phyloP scores from a whole-genome alignment of 2,797 vertebrate genomes.

The Notolepis coatsorum region DNA sequence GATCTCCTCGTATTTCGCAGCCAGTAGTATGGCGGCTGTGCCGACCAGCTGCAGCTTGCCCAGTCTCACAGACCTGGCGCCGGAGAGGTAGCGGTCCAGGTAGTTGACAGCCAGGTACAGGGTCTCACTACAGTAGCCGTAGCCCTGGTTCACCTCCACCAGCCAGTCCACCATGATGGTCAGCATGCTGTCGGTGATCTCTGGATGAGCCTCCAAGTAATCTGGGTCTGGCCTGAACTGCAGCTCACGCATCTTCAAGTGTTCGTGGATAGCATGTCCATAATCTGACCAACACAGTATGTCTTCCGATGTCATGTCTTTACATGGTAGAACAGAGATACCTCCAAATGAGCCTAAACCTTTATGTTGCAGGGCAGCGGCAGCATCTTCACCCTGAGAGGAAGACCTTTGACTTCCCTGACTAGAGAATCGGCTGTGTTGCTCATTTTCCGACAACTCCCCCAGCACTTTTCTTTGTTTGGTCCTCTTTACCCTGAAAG shows the following conservation, averaged over 20 bases:
- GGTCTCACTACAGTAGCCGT: constrained; percentile 87
- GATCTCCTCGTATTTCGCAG: constrained; percentile 96
- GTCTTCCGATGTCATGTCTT: constrained; percentile 61
- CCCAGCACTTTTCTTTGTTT: constrained; percentile 73
- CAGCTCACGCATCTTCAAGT: constrained; percentile 88
- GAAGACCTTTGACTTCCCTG: constrained; percentile 62
- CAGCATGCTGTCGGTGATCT: constrained; percentile 89
- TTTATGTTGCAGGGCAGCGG: constrained; percentile 72
- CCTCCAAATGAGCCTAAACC: constrained; percentile 87
- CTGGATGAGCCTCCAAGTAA: constrained; percentile 91
- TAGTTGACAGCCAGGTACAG: constrained; percentile 92
- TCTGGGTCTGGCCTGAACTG: constrained; percentile 79
- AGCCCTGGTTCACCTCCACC: constrained; percentile 90
- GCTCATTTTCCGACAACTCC: constrained; percentile 75
- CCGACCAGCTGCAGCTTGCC: constrained; percentile 92
- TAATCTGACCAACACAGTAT: constrained; percentile 82
- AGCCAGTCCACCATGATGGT: constrained; percentile 93
- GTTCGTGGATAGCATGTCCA: constrained; percentile 85
- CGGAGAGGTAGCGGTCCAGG: constrained; percentile 93
- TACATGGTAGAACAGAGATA: constrained; percentile 76
- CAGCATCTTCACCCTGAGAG: constrained; percentile 67
- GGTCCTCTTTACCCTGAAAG: constrained; percentile 35
- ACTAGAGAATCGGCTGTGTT: constrained; percentile 36
- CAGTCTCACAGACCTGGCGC: constrained; percentile 81
- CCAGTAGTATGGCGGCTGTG: constrained; percentile 90